Conservation (phyloP, 2,113 vertebrate genomes). For the Athene noctua region DNA sequence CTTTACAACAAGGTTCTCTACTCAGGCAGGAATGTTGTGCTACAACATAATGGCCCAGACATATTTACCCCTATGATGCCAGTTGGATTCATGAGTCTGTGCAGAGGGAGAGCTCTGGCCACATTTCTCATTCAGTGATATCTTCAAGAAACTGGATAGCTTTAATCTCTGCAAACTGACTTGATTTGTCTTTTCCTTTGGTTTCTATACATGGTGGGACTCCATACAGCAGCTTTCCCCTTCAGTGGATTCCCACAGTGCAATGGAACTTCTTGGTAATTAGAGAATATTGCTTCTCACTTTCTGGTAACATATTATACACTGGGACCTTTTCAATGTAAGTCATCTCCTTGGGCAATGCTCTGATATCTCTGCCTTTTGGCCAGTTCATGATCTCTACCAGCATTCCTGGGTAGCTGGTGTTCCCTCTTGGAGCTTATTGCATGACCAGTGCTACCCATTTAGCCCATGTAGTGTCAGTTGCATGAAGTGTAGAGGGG, state of each 20-base stretch:
- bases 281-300: background rate
- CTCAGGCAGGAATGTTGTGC: background rate
- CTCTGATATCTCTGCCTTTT: background rate
- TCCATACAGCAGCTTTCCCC: background rate
- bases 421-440: background rate
- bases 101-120: background rate
- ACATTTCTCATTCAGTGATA: background rate
- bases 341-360: background rate
- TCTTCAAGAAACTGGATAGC: background rate
- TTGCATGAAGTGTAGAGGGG: background rate
- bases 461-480: background rate
- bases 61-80: background rate
- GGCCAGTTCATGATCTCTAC: background rate
- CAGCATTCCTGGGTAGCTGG: background rate
- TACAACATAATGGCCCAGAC: background rate
- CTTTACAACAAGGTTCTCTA: background rate
- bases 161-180: background rate
- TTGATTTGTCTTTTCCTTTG: background rate
- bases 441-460: background rate
- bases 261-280: background rate
- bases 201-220: background rate
- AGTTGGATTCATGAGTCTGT: background rate
- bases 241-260: background rate
- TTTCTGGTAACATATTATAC: background rate
- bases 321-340: background rate